Conservation (phyloP, 23 tunicate species). For the Styela clava region DNA sequence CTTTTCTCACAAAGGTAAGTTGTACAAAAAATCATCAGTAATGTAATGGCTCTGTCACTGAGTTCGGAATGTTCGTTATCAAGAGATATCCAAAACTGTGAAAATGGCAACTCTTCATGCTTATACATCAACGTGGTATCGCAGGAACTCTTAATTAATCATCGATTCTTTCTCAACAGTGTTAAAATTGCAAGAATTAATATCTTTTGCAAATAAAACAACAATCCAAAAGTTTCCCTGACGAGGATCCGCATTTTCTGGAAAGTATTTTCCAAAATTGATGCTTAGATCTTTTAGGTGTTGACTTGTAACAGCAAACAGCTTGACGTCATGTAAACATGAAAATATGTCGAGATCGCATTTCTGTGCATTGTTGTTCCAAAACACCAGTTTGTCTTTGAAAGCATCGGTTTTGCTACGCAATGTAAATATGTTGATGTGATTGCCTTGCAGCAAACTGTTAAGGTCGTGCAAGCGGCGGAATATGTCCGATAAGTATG, state of each 20-base stretch:
- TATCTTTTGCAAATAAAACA: constrained; percentile 37
- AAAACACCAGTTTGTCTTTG: constrained; percentile 43
- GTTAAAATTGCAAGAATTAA: constrained; percentile 26
- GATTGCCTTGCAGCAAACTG: constrained; percentile 53
- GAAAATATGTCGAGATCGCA: constrained; percentile 67
- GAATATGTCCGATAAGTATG: constrained; percentile 62
- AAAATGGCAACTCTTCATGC: constrained; percentile 58
- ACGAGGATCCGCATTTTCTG: constrained; percentile 58
- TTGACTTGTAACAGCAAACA: constrained; percentile 54
- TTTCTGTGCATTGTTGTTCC: constrained; percentile 55
- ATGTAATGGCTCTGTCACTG: constrained; percentile 52
- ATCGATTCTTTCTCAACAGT: constrained; percentile 56
- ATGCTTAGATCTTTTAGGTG: constrained; percentile 29
- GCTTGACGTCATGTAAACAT: constrained; percentile 50
- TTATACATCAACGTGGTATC: constrained; percentile 49
- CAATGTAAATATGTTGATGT: constrained; percentile 54
- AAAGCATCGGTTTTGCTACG: constrained; percentile 71
- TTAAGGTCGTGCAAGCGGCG: constrained; percentile 68
- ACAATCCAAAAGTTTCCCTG: constrained; percentile 47
- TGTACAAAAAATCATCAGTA: constrained; percentile 56
- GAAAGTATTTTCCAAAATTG: constrained; percentile 61
- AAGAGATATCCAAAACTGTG: constrained; percentile 61
- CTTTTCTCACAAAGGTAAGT: constrained; percentile 56
- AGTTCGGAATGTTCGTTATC: constrained; percentile 55
- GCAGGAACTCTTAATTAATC: constrained; percentile 57